phyloP scores from a whole-genome alignment of 2,113 vertebrate species.

The Zonotrichia leucophrys region DNA sequence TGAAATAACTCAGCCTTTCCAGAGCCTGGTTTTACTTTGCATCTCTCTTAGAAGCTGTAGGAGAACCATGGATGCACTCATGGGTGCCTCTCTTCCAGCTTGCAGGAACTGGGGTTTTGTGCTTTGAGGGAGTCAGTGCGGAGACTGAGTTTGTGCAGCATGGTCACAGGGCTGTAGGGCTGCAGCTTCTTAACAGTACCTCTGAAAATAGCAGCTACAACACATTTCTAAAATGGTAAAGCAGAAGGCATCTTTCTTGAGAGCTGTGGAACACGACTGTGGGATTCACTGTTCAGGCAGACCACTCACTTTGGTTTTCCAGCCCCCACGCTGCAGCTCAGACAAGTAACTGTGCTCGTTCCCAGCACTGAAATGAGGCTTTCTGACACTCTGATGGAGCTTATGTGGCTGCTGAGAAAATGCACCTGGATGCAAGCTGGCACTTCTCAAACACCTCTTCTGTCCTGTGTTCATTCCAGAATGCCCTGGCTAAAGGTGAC shows the following conservation, averaged over 20 bases:
- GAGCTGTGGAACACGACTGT: slow-evolving; percentile 22
- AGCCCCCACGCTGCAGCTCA: slow-evolving; percentile 12
- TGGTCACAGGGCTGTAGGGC: not conserved
- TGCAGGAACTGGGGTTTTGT: not conserved
- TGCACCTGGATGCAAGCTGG: not conserved
- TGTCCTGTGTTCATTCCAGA: not conserved
- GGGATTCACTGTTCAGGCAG: slow-evolving; percentile 8
- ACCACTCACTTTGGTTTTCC: not conserved
- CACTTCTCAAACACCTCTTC: not conserved
- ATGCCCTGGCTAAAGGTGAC: not conserved
- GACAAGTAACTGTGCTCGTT: not conserved
- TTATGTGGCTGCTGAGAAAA: not conserved
- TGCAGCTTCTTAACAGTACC: not conserved
- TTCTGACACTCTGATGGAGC: not conserved
- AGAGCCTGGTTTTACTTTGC: not conserved
- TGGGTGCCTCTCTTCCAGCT: not conserved
- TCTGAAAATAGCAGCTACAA: slow-evolving; percentile 50
- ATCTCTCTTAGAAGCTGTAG: not conserved
- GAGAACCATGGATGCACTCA: not conserved
- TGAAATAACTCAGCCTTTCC: not conserved
- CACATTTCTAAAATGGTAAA: slow-evolving; percentile 18
- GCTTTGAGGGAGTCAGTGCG: not conserved
- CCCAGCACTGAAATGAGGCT: not conserved
- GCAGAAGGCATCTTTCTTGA: slow-evolving; percentile 43
- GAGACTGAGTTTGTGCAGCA: not conserved